Evolutionary conservation across 2,113 vertebrate genomes (phyloP).

Genomic region (Hylia prasina): DNA sequence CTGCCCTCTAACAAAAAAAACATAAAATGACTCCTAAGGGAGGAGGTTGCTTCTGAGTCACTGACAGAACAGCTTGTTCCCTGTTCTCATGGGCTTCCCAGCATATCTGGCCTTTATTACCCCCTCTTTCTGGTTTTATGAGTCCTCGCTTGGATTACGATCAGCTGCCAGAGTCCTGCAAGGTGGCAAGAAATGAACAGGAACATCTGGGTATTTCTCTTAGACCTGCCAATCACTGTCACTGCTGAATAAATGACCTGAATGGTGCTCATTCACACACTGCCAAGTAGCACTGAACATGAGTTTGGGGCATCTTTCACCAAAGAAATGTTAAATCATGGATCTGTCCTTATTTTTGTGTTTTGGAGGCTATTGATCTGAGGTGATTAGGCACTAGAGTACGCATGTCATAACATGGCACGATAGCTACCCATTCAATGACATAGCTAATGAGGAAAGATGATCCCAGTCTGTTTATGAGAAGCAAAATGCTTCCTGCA

Average conservation of each 20-base stretch:
- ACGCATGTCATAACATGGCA: not conserved
- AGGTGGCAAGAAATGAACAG: not conserved
- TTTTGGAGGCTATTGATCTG: not conserved
- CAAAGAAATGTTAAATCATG: not conserved
- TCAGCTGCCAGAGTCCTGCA: not conserved
- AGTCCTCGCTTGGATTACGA: not conserved
- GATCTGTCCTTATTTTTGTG: not conserved
- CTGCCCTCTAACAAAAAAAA: not conserved
- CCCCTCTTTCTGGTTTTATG: not conserved
- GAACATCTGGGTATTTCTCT: not conserved
- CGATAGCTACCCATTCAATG: not conserved
- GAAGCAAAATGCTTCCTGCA: constrained; percentile 3
- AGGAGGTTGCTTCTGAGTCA: not conserved
- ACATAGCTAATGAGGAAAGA: not conserved
- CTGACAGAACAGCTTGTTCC: not conserved
- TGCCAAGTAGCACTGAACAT: not conserved
- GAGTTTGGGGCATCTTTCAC: not conserved
- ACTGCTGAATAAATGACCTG: not conserved
- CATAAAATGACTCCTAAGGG: not conserved
- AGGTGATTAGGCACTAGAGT: not conserved
- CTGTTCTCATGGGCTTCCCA: not conserved
- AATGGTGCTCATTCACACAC: not conserved
- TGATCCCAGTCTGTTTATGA: not conserved
- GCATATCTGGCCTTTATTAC: not conserved
- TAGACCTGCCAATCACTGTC: not conserved